Evolutionary conservation across 2,888 invertebrate species (phyloP).

Genomic region (Meghimatium bilineatum): DNA sequence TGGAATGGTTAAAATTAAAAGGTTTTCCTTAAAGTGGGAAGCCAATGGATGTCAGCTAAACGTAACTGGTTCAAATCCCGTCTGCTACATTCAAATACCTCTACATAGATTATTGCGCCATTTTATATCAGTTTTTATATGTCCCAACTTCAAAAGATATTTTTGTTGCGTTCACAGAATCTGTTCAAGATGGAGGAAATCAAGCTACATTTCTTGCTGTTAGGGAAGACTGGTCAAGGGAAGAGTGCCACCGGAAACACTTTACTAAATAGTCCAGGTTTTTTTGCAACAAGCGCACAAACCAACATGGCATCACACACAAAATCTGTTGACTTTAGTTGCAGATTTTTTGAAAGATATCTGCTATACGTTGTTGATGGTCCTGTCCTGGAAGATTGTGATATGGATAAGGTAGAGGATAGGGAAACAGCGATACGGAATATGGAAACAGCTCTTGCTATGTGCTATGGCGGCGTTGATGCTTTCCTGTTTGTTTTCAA

Average conservation of each 20-base stretch:
- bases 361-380: neutral
- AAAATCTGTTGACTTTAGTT: neutral
- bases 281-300: neutral
- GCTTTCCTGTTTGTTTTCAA: neutral
- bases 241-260: conserved; percentile 16
- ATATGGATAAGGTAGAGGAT: neutral
- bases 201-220: neutral
- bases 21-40: no score
- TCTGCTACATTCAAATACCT: no score
- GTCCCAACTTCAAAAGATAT: no score
- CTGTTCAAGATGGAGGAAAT: no score
- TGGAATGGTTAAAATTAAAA: no score
- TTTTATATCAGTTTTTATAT: no score
- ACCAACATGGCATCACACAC: neutral
- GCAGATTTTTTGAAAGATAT: neutral
- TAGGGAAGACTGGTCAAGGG: conserved; percentile 10
- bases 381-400: neutral
- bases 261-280: neutral
- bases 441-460: neutral
- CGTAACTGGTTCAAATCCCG: no score
- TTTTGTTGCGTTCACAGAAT: neutral
- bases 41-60: no score
- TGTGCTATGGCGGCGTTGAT: neutral
- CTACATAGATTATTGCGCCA: no score
- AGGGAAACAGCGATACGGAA: neutral